Base-by-base conservation (phyloP, 2,888 invertebrate genomes). In the Andrena flavipes region DNA sequence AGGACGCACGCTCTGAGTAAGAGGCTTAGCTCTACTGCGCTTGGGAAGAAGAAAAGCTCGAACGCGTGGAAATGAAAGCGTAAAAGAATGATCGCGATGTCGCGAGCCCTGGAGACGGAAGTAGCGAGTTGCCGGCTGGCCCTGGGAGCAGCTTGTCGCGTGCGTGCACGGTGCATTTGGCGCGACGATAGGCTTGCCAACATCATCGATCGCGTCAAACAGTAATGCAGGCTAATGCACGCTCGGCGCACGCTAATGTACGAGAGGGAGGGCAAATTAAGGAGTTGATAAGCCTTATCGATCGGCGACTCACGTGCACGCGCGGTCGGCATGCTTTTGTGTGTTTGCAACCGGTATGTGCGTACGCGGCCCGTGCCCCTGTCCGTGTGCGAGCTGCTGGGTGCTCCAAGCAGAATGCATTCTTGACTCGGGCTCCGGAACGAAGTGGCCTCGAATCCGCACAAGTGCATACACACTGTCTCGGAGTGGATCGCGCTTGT, bases 211-310 rank as follows among this genome's bases (percentile, higher is more conserved):
- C 87, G 88, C 82, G 86, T 87, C 86, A 88, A 88, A 88, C 88
- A 59, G 85, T 88, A 88, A 88, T 88, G 88, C 86, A 76, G 73
- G 80, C 88, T 88, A 88, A 88, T 88, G 87, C 80, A 88, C 84
- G 88, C 84, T 64, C 73, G 73, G 88, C 64, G 82, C 85, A 83
- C 80, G 81, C 75, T 88, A 88, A 88, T 87, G 88, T 70, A 88
- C 85, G 77, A 73, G 81, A 67, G 80, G 84, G 78, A 59, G 84
- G 76, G 82, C 67, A 84, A 90, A 91, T 90, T 90, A 90, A 91
- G 90, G 89, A 90, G 88, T 84, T 82, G 88, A 88, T 88, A 88
- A 88, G 88, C 87, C 84, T 88, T 88, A 88, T 88, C 88, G 87
- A 88, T 70, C 85, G 77, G 60, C 81, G 75, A 69, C 59, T 64